Conservation (phyloP, 2,888 invertebrate species). For the Oxyteleia sp. region DNA sequence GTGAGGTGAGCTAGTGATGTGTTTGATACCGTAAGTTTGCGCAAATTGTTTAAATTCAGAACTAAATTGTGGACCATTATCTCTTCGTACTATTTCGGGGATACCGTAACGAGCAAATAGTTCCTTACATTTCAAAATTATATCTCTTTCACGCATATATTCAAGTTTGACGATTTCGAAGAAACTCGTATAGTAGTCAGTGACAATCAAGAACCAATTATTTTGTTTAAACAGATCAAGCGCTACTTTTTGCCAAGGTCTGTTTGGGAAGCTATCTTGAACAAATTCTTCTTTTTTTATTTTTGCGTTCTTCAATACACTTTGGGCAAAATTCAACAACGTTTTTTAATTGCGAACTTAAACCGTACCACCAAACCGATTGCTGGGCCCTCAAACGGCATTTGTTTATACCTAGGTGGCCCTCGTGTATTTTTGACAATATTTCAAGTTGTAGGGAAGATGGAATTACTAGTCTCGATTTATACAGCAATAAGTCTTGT, state of each 20-base stretch:
- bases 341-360: conserved; percentile 62
- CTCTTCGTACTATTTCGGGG: too few relatives aligned
- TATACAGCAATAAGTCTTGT: conserved; percentile 68
- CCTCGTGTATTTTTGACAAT: conserved; percentile 74
- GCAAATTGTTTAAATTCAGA: conserved; percentile 20
- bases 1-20: conserved; percentile 4
- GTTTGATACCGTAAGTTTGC: background rate
- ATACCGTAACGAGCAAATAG: background rate
- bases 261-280: conserved; percentile 24
- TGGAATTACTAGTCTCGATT: conserved; percentile 75
- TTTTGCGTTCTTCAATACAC: conserved; percentile 58
- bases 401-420: conserved; percentile 77
- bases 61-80: too few relatives aligned
- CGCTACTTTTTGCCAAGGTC: conserved; percentile 76
- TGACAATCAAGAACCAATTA: conserved; percentile 72
- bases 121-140: background rate
- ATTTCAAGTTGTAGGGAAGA: conserved; percentile 64
- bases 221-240: conserved; percentile 72
- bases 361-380: conserved; percentile 76
- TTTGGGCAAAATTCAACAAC: conserved; percentile 60
- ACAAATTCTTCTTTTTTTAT: conserved; percentile 43
- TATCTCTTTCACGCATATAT: background rate
- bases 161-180: conserved; percentile 63
- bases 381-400: conserved; percentile 73
- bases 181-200: conserved; percentile 75